A percentile compares a stretch with the other conserved stretches of the same genome.
Conservation (phyloP, 2,888 invertebrate species). For the Caenorhabditis auriculariae region DNA sequence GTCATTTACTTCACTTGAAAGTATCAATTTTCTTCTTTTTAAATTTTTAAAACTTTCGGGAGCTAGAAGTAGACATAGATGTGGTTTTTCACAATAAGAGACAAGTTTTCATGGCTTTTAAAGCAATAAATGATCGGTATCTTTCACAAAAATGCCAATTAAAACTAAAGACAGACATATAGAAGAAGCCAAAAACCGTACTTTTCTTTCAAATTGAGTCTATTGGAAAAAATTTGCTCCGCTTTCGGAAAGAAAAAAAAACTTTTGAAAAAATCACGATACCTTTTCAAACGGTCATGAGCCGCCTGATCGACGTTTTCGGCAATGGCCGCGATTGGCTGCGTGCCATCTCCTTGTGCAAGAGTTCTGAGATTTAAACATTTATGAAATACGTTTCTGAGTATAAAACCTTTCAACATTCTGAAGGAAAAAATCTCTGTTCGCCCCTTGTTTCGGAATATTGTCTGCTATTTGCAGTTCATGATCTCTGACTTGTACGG, state of each 20-base stretch:
- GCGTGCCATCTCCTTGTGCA: conserved; percentile 66
- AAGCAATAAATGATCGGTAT: too few species aligned
- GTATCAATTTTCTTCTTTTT: too few species aligned
- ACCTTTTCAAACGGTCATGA: conserved; percentile 30
- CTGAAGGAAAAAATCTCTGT: conserved; percentile 73
- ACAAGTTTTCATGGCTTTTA: too few species aligned
- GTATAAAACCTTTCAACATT: conserved; percentile 24
- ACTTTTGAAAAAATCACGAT: neutral
- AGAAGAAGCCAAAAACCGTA: too few species aligned
- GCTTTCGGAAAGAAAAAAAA: neutral
- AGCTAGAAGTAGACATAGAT: too few species aligned
- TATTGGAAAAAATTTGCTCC: neutral
- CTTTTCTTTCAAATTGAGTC: neutral
- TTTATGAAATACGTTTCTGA: neutral
- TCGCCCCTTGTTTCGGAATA: conserved; percentile 88
- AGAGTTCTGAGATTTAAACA: conserved; percentile 51
- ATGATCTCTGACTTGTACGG: conserved; percentile 80
- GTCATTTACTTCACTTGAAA: too few species aligned
- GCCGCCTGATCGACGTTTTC: conserved; percentile 50
- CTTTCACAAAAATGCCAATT: too few species aligned
- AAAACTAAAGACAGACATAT: too few species aligned
- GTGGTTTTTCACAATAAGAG: too few species aligned
- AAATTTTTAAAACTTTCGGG: too few species aligned
- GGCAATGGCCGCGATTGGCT: conserved; percentile 67
- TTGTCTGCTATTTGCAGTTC: conserved; percentile 87